Conservation (phyloP, 2,888 invertebrate genomes). For the Nemapogon koenigi region DNA sequence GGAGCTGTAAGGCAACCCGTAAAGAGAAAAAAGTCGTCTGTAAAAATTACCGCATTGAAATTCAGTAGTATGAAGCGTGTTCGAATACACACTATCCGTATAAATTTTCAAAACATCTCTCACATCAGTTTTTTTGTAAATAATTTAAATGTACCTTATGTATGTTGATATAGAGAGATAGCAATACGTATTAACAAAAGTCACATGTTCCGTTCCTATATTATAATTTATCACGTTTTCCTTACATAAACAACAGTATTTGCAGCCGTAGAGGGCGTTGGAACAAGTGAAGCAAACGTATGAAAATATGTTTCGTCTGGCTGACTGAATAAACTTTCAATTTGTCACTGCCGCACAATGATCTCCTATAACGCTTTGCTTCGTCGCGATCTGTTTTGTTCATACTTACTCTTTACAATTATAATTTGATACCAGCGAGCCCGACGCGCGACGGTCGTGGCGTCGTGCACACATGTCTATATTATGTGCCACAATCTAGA, state of each 20-base stretch:
- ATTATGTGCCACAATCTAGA: conserved; percentile 17
- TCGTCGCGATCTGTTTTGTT: neutral
- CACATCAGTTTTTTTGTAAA: neutral
- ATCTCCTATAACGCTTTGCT: neutral
- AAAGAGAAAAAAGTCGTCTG: no score
- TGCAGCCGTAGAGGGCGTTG: no score
- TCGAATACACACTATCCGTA: no score
- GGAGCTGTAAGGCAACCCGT: no score
- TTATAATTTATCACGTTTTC: no score
- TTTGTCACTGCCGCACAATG: neutral
- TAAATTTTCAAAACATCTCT: neutral
- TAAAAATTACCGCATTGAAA: no score
- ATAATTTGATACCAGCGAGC: conserved; percentile 16
- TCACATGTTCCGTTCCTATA: no score
- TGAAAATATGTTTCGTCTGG: no score
- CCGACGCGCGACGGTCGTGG: conserved; percentile 10
- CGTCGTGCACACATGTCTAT: conserved; percentile 15
- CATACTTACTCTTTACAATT: conserved; percentile 17
- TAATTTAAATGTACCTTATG: neutral
- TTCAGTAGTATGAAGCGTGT: no score
- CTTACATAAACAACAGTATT: no score
- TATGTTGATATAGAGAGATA: neutral
- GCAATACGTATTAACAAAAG: no score
- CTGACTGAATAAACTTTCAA: neutral
- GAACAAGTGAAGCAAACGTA: no score